Percentiles rank a stretch among this genome's conserved stretches.
These are phyloP conservation scores for Sphaeridia pumilis DNA, from an alignment of 2,888 invertebrate genomes.

Conservation along the genomic window DNA sequence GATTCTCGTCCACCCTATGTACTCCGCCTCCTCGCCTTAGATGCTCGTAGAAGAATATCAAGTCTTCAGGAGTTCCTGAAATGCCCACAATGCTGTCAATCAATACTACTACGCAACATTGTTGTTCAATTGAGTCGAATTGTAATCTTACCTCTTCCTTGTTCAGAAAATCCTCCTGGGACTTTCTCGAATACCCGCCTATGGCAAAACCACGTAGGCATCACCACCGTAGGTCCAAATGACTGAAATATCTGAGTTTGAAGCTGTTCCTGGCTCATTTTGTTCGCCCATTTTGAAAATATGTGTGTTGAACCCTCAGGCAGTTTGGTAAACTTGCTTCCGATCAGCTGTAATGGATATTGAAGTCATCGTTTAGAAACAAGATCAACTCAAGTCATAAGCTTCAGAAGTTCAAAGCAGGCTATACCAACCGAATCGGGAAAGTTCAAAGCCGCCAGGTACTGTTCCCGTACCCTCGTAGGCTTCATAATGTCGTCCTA, in stretches of 20 bases:
- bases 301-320: constrained; percentile 53
- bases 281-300: constrained; percentile 64
- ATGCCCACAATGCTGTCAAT: no score
- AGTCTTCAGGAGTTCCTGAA: constrained; percentile 68
- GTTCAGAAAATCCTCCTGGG: constrained; percentile 55
- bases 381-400: no score
- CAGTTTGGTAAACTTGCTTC: constrained; percentile 48
- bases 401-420: no score
- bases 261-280: constrained; percentile 48
- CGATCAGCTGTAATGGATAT: constrained; percentile 50
- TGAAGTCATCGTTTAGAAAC: no score
- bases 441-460: constrained; percentile 45
- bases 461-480: constrained; percentile 50
- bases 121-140: no score
- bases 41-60: constrained; percentile 66
- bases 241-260: constrained; percentile 60
- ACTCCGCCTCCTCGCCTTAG: constrained; percentile 53
- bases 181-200: constrained; percentile 49
- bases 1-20: constrained; percentile 48
- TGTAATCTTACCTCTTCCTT: constrained; percentile 43
- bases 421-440: constrained; percentile 47
- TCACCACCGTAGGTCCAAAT: constrained; percentile 70
- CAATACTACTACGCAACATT: no score
- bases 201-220: constrained; percentile 77
- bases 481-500: constrained; percentile 63